Base-by-base conservation (phyloP, 2,888 invertebrate species). In the Drosophila koepferae region DNA sequence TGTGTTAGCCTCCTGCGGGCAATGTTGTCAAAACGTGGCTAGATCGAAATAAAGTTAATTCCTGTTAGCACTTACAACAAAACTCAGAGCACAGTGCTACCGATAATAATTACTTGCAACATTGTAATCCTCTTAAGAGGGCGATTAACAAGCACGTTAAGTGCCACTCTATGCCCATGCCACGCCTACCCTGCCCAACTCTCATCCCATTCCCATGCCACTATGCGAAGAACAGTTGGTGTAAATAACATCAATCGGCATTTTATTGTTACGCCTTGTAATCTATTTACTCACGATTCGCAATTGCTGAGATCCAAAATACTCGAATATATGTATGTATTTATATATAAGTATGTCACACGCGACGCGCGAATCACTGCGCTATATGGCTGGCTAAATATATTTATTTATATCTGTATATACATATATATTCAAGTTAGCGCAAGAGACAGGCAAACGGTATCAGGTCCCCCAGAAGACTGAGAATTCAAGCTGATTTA, bases 31-130 rank as follows among this genome's bases (percentile, higher is more conserved):
- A 73, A 76, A 76, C 90, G 74, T 87, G 86, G 88, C 85, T 79
- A 74, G 74, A 87, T 89, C 82, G 88, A 87, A 85, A 85, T 71
- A 87, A 85, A 89, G 90, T 87, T 87, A 87, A 89, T 89, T 85
- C 88, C 88, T 67, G 46, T 54, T 66, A 77, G 74, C 89, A 72
- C 72, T 70, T 69, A 62, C 65, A 71, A 67, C 61, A 76, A 63
- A 55, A 44, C 64, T 38, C 67, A 55, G 61, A 56, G 58, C 64
- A n/a, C 61, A 73, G 63, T 66, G 73, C 67, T 51, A 68, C 66
- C 76, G 74, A 89, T 85, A 84, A 89, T 85, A 89, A 85, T 89
- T 85, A 85, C 90, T 89, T 62, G 79, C 82, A 89, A 85, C 88
- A 89, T 90, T 90, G 88, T 85, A 87, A 85, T 81, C 90, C 90